Evolutionary conservation across 2,888 invertebrate species (phyloP), one percentile per base, ranked within the genome.

Genomic region (Lasius platythorax): DNA sequence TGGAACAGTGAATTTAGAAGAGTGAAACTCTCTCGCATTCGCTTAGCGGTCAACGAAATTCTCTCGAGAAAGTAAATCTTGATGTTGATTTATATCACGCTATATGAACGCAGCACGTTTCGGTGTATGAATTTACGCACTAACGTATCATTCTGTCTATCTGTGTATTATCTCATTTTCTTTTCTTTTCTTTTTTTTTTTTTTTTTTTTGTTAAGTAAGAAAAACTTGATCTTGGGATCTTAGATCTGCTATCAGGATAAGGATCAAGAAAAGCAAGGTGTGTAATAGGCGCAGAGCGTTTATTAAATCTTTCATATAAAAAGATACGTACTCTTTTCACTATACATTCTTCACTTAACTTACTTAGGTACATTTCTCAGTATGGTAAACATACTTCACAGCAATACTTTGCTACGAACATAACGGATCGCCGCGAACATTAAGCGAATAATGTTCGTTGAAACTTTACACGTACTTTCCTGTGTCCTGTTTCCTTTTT

Each of bases 251-350:
- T 28, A n/a, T 46, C 23, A 15, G 66, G 53, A 43, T 37, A 33
- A 73, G 56, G 64, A 37, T 68, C 12, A 43, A 79, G 18, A 53
- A 40, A 83, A 37, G 8, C 75, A 37, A 53, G 61, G 50, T 46
- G 40, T 46, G 33, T 76, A 87, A 68, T 85, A 85, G 67, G 87
- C 64, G 85, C 64, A 86, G 73, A 86, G 67, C 83, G 87, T 91
- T 91, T 91, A 91, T 91, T 91, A 85, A 78, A 70, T 84, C 85
- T 91, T 91, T 85, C 87, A 91, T 91, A 91, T 85, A 91, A 90
- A 88, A 90, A 68, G 64, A 83, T 75, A 88, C 64, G 82, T 81
- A 75, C 46, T 61, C 46, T 85, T 82, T 68, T 83, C 63, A 73
- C 66, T 68, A 70, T 70, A 78, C 72, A 40, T 64, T 53, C 46